Evolutionary conservation across 2,888 invertebrate species (phyloP).

Genomic region (Synanthedon andrenaeformis): DNA sequence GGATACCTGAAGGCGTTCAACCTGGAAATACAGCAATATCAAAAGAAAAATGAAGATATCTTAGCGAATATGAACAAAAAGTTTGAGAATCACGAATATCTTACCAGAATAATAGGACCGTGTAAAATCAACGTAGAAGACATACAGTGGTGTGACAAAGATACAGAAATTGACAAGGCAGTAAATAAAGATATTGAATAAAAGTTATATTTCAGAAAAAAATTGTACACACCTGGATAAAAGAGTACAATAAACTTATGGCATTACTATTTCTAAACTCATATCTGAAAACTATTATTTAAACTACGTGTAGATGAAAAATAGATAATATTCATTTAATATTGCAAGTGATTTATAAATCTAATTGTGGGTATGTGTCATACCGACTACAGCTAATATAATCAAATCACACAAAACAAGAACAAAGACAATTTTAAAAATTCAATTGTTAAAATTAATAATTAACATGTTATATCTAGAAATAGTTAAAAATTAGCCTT

Average conservation of each 20-base stretch:
- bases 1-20: constrained; percentile 52
- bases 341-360: constrained; percentile 18
- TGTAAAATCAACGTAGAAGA: constrained; percentile 27
- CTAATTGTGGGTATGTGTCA: constrained; percentile 35
- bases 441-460: constrained; percentile 16
- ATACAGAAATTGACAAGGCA: constrained; percentile 37
- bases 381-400: not conserved
- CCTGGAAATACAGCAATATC: constrained; percentile 55
- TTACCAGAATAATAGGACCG: constrained; percentile 22
- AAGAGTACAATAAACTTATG: constrained; percentile 57
- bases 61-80: constrained; percentile 37
- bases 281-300: constrained; percentile 38
- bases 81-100: constrained; percentile 34
- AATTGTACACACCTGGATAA: constrained; percentile 66
- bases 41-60: constrained; percentile 52
- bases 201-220: constrained; percentile 65
- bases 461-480: constrained; percentile 19
- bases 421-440: constrained; percentile 19
- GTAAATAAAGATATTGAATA: constrained; percentile 44
- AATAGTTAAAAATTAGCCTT: constrained; percentile 17
- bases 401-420: constrained; percentile 11
- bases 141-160: constrained; percentile 33
- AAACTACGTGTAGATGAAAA: constrained; percentile 51
- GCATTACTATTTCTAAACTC: constrained; percentile 44
- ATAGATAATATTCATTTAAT: constrained; percentile 43